Conservation (phyloP, 2,113 vertebrate genomes). For the Chaetura pelagica region DNA sequence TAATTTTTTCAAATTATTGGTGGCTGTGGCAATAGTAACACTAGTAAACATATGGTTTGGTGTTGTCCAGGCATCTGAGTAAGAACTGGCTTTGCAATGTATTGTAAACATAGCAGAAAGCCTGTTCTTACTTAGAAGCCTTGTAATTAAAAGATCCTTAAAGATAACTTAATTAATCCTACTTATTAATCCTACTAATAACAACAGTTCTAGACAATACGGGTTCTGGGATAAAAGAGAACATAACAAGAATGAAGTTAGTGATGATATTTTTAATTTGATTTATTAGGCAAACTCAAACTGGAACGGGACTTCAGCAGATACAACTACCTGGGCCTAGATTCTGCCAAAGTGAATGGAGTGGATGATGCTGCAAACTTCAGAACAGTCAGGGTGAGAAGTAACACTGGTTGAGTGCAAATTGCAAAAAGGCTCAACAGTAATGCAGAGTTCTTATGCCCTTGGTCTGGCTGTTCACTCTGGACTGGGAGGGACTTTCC, state of each 20-base stretch:
- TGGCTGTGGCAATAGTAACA: background rate
- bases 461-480: fast-evolving
- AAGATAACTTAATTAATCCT: background rate
- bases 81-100: background rate
- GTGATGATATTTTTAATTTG: background rate
- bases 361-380: constrained; percentile 94
- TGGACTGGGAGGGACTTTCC: background rate
- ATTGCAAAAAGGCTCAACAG: background rate
- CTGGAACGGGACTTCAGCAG: constrained; percentile 92
- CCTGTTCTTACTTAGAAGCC: background rate
- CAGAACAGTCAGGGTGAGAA: constrained; percentile 89
- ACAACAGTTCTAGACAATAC: background rate
- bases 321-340: constrained; percentile 95
- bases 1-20: background rate
- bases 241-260: background rate
- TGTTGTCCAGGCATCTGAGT: background rate
- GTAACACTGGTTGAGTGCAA: background rate
- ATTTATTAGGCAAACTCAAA: constrained; percentile 87
- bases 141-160: background rate
- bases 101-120: background rate
- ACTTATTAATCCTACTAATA: background rate
- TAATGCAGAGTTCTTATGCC: background rate
- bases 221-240: background rate
- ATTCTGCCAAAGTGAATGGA: constrained; percentile 91
- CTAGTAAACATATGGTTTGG: background rate